These are phyloP conservation scores for Machimus rusticus DNA, from an alignment of 2,888 invertebrate species.

Conservation along the genomic window DNA sequence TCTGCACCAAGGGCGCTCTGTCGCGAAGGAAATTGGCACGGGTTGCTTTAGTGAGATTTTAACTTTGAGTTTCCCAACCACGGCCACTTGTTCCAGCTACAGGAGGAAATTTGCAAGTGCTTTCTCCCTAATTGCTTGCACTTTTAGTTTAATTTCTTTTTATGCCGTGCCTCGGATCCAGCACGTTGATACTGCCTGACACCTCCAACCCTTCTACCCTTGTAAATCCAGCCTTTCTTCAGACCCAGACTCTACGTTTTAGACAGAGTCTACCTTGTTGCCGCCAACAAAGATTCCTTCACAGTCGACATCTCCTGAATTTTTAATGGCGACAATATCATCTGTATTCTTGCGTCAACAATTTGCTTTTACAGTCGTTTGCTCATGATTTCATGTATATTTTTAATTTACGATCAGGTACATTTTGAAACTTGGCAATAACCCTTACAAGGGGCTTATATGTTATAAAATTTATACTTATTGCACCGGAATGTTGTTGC, in stretches of 20 bases:
- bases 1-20: background rate
- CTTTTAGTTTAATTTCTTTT: conserved; percentile 29
- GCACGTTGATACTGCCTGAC: background rate
- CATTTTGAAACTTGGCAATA: background rate
- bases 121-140: conserved; percentile 31
- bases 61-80: background rate
- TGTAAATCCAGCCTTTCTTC: background rate
- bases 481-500: background rate
- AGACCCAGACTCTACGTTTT: background rate
- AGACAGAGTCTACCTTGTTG: background rate
- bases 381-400: background rate
- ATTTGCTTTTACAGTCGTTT: conserved; percentile 19
- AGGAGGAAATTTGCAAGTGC: conserved; percentile 17
- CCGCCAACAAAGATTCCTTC: background rate
- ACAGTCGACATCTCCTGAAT: background rate
- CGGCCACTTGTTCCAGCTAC: background rate
- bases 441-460: background rate
- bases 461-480: background rate
- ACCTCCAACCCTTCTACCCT: background rate
- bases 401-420: background rate
- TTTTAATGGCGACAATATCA: conserved; percentile 4
- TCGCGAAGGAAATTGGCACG: background rate
- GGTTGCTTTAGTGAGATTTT: background rate
- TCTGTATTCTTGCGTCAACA: background rate
- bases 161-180: background rate